Base-by-base conservation (phyloP, 2,888 invertebrate species). In the Apoderus coryli region DNA sequence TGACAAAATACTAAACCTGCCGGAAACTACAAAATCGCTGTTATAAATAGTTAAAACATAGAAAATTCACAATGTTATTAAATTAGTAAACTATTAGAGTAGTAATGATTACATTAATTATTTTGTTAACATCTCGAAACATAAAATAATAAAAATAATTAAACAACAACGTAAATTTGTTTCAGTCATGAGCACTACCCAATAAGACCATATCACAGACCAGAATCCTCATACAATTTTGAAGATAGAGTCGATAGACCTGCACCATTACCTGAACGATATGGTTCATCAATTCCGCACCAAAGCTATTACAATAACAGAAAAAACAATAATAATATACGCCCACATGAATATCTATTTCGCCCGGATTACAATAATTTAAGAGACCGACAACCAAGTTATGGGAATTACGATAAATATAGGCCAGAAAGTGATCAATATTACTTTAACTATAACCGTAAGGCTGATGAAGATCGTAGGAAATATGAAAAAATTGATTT, bases 201-300 rank as follows among this genome's bases (percentile, higher is more conserved):
- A 14, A 23, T 22, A 19, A 29, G 34, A 16, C 30, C 31, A 33
- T 34, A 29, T 16, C 27, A n/a, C n/a, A n/a, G 35, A 33, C 33
- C 34, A 16, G 31, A 30, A 13, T n/a, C n/a, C n/a, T n/a, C n/a
- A n/a, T 29, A 33, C 22, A 36, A 42, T 33, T 34, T 31, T 27
- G 37, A 37, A 27, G 38, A 34, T 25, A 34, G 34, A 24, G 38
- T 40, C 29, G 32, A 37, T 12, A 40, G 39, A 22, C 47, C 48
- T 3, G 24, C 38, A 14, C 43, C 42, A 19, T 14, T 29, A n/a
- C 37, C 39, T 9, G 36, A 41, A 24, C 38, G 41, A 34, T 43
- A 45, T 16, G 47, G 44, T 5, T 44, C 44, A 2, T 22, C 44
- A 4, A 44, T 43, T 14, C 45, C 49, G 9, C 44, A 46, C 33